phyloP scores from a whole-genome alignment of 2,113 vertebrate genomes.

The Cyanoderma ruficeps region DNA sequence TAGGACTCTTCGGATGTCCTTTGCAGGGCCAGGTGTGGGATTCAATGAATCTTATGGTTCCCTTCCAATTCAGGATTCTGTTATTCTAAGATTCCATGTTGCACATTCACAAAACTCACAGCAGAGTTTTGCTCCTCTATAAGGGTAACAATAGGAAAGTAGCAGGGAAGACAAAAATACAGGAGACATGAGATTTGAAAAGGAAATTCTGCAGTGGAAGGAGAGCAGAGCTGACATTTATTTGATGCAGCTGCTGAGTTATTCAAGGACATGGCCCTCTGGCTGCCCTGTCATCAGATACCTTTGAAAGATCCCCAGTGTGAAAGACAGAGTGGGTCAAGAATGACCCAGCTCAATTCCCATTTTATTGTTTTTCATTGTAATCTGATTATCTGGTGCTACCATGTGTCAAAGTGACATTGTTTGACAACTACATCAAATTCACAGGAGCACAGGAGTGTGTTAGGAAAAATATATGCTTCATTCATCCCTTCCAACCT shows the following conservation, averaged over 20 bases:
- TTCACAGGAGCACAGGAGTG: background rate
- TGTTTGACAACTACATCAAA: conserved; percentile 51
- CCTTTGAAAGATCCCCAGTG: background rate
- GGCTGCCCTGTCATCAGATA: background rate
- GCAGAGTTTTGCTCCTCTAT: background rate
- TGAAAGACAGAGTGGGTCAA: background rate
- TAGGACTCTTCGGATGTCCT: background rate
- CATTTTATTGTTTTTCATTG: conserved; percentile 45
- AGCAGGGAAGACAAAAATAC: background rate
- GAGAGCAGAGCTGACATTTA: background rate
- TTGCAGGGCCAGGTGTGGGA: background rate
- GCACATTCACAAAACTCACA: background rate
- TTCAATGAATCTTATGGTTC: background rate
- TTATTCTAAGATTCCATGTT: background rate
- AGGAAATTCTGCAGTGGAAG: background rate
- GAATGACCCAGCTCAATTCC: conserved; percentile 36
- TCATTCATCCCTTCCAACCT: background rate
- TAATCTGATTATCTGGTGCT: conserved; percentile 57
- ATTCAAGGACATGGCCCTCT: conserved; percentile 12
- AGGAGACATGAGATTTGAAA: background rate
- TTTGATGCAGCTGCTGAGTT: conserved; percentile 1
- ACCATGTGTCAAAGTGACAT: conserved; percentile 49
- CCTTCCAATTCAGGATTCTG: background rate
- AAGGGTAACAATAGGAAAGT: background rate
- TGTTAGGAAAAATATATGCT: background rate